A percentile compares a stretch with the other conserved stretches of the same genome.
phyloP scores from a whole-genome alignment of 2,888 invertebrate genomes.

The Oscheius sp. region DNA sequence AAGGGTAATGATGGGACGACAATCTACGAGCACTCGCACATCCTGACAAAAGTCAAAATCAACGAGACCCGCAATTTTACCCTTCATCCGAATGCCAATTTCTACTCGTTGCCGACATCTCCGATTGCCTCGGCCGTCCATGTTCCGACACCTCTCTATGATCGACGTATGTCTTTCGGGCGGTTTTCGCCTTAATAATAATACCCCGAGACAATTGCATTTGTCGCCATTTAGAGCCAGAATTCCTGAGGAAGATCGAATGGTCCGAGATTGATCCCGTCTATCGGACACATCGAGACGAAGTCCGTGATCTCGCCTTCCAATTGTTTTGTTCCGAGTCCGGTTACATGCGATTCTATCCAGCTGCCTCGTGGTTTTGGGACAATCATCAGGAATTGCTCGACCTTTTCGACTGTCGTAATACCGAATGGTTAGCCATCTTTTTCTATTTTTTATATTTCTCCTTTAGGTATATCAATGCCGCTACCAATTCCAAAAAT shows the following conservation, averaged over 20 bases:
- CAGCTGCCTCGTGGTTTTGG: conserved; percentile 76
- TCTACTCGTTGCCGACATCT: conserved; percentile 68
- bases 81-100: conserved; percentile 68
- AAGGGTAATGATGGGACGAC: conserved; percentile 54
- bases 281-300: conserved; percentile 70
- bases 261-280: conserved; percentile 90
- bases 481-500: conserved; percentile 96
- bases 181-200: neutral
- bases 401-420: conserved; percentile 86
- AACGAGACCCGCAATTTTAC: conserved; percentile 56
- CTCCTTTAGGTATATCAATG: conserved; percentile 84
- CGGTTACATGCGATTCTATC: conserved; percentile 92
- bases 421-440: conserved; percentile 74
- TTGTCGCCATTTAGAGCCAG: conserved; percentile 78
- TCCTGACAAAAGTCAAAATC: conserved; percentile 41
- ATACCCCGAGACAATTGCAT: neutral
- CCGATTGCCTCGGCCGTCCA: conserved; percentile 74
- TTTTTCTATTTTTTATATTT: too few species aligned
- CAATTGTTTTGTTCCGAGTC: conserved; percentile 96
- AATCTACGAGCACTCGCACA: conserved; percentile 56
- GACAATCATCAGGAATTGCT: conserved; percentile 63
- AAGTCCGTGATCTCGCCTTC: conserved; percentile 78
- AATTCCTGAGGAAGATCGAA: conserved; percentile 88
- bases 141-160: conserved; percentile 77
- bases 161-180: conserved; percentile 72